Base-by-base conservation (phyloP, 2,113 vertebrate species). In the Clarias magur region DNA sequence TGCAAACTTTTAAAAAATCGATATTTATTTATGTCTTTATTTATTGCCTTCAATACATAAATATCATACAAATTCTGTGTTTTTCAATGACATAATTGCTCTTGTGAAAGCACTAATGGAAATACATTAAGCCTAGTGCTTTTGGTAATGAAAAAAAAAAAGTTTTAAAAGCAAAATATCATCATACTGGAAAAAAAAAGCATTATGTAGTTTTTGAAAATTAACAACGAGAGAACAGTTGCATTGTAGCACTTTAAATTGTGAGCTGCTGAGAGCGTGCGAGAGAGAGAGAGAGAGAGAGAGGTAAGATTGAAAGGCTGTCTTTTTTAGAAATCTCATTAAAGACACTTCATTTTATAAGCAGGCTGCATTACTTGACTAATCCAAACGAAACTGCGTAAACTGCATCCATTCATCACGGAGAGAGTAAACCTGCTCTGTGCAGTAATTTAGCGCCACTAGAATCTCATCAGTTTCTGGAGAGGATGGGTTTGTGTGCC, bases 241-340 rank as follows among this genome's bases (percentile, higher is more conserved):
- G 19, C 38, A 42, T 73, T 73, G 38, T 73, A 30, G 19, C 38
- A n/a, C 1, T 5, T 23, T 78, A 19, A 30, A 57, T 80, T 30
- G 25, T 30, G 48, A 87, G 75, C 72, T 15, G 25, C 7, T 56
- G 60, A n/a, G 48, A 62, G 63, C 23, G 83, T 25, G 38, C 13
- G 67, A 67, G 10, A 42, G 75, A 42, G 57, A 76, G 54, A 57
- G 72, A 19, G n/a, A 79, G 19, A 80, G 54, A 34, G 56, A 80
- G 27, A 60, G 17, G n/a, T n/a, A 38, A 8, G 27, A 23, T 57
- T 25, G 23, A 63, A 63, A 65, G 62, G 34, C 70, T 23, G 11
- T 62, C 57, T 48, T 62, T 85, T 56, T 76, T 60, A 38, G 79
- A 60, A 78, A 63, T 85, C 34, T 78, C 84, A 76, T 85, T 76